Percentiles rank a stretch among this genome's conserved stretches.
Conservation (phyloP, 2,113 vertebrate species). For the Silurus meridionalis region DNA sequence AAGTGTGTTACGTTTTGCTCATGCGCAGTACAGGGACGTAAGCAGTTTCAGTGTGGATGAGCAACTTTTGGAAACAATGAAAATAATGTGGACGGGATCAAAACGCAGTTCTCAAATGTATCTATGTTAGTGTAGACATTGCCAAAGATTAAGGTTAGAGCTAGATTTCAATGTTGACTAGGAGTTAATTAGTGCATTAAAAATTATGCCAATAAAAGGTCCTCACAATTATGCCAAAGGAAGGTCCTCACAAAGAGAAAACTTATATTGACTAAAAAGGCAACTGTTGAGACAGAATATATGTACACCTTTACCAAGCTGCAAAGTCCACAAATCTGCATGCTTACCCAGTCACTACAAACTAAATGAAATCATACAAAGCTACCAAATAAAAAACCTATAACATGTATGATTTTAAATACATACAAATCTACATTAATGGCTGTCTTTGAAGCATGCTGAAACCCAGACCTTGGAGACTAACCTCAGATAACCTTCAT, state of each 20-base stretch:
- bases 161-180: not conserved
- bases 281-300: not conserved
- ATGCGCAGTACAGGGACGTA: no score
- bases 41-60: no score
- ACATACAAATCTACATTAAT: slow-evolving; percentile 47
- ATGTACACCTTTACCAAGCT: no score
- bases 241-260: not conserved
- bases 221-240: not conserved
- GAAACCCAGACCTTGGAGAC: slow-evolving; percentile 46
- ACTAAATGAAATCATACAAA: not conserved
- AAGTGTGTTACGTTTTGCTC: no score
- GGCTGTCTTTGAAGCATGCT: slow-evolving; percentile 43
- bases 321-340: not conserved
- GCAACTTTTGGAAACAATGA: no score
- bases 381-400: not conserved
- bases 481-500: slow-evolving; percentile 38
- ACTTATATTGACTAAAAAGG: not conserved
- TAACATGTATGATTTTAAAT: slow-evolving; percentile 26
- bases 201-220: not conserved
- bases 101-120: no score
- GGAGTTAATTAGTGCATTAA: not conserved
- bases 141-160: not conserved
- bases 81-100: no score
- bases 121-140: no score
- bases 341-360: not conserved